Base-by-base conservation (phyloP, 2,888 invertebrate species). In the Macrophya alboannulata region DNA sequence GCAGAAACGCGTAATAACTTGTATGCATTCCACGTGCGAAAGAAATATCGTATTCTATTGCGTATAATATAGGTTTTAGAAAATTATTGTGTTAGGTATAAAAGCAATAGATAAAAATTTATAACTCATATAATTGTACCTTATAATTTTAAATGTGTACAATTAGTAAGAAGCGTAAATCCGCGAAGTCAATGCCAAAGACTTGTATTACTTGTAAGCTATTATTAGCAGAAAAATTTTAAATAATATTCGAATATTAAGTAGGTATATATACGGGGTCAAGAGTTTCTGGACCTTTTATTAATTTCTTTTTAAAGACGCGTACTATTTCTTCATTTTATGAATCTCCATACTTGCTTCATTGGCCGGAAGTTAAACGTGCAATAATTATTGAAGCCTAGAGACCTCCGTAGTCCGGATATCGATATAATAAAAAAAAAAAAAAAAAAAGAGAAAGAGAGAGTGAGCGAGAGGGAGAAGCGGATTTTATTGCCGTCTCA, bases 401-500 rank as follows among this genome's bases (percentile, higher is more conserved):
- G 25, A 15, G 31, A 62, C 59, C 37, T 62, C 59, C 59, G 37
- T 55, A n/a, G 55, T 37, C 72, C 25, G 31, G 21, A 21, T 31
- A 31, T 31, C 31, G 31, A 31, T 31, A 31, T 2, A 31, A 3
- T 1, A 31, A 31, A 31, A 1, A 31, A 31, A 31, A 31, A 31
- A 31, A 2, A 31, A 31, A 31, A 31, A 31, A 2, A 31, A 31
- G 3, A 31, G 3, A 31, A 3, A 31, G 3, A 31, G 31, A 31
- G 3, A 31, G 31, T 2, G 72, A 45, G 45, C 21, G 21, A 10
- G 21, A n/a, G 62, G 40, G 31, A n/a, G 43, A 40, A 9, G 62
- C 21, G 43, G 59, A 62, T 62, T 81, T 81, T 62, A 81, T 62
- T 43, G 43, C 43, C 21, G n/a, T 43, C 81, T 81, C 81, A 81